Evolutionary conservation across 2,797 vertebrate genomes (phyloP), one percentile per base, ranked within the genome.

Genomic region (Alosa sapidissima): DNA sequence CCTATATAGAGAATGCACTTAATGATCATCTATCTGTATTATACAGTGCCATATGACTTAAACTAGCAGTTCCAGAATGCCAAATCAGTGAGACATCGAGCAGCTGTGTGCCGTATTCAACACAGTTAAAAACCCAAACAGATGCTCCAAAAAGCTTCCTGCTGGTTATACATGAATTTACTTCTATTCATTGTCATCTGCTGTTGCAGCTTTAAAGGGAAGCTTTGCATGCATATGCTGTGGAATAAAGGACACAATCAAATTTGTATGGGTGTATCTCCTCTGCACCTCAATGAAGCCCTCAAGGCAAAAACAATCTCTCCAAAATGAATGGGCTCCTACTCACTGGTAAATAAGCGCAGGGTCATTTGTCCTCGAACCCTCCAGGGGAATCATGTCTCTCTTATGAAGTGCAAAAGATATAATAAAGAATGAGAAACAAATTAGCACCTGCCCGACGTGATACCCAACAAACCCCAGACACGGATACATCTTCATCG

Each of bases 101-200:
- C 49, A 84, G 85, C 54, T 45, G 52, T 85, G 81, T 82, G 54
- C 65, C 84, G 78, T 82, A 60, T 82, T 54, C 54, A 82, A 49
- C 14, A 45, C 60, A 48, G 81, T 60, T 47, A 82, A 85, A 84
- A 52, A 21, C 33, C 6, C 52, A 47, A 82, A 85, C 85, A 88
- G 85, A 88, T 86, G 85, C 82, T 28, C 36, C 65, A 84, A 84
- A 84, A 81, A 84, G 62, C 65, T 81, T 81, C 78, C 83, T 82
- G 83, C 84, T 81, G 68, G 45, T 78, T 82, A 8, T 6, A 1
- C 72, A 21, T 16, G 5, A 75, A 78, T 78, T 19, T 47, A 7
- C 41, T 78, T 78, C 36, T 13, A 78, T 78, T 47, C 13, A 47
- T 78, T 47, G 41, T 78, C 60, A 65, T 65, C 60, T 28, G 6